phyloP scores from a whole-genome alignment of 2,888 invertebrate genomes.

The Athripsodes cinereus region DNA sequence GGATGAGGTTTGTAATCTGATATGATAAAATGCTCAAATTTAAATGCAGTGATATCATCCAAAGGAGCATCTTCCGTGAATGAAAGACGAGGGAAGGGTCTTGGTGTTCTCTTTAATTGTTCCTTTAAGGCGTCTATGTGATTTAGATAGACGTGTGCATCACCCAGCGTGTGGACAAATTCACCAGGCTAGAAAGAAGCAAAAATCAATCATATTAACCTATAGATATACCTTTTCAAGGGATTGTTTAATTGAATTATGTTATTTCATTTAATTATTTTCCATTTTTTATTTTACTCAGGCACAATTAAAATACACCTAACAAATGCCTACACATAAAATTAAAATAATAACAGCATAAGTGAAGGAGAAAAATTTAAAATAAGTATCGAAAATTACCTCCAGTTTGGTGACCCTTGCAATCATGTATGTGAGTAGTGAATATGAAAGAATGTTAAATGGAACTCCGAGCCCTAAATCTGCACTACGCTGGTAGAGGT shows the following conservation, averaged over 20 bases:
- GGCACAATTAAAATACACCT: not conserved
- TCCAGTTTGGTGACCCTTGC: slow-evolving; percentile 89
- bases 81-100: slow-evolving; percentile 73
- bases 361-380: no score
- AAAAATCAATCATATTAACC: not conserved
- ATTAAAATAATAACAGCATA: no score
- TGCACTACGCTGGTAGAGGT: slow-evolving; percentile 92
- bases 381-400: no score
- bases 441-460: slow-evolving; percentile 96
- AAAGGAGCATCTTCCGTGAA: slow-evolving; percentile 70
- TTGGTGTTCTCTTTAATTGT: slow-evolving; percentile 74
- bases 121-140: slow-evolving; percentile 78
- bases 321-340: no score
- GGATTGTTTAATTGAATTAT: no score
- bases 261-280: no score
- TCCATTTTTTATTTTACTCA: not conserved
- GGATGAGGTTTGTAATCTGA: slow-evolving; percentile 81
- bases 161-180: slow-evolving; percentile 91
- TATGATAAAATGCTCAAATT: slow-evolving; percentile 78
- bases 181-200: slow-evolving; percentile 68
- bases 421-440: slow-evolving; percentile 90
- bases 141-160: slow-evolving; percentile 90
- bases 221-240: no score
- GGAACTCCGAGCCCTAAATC: slow-evolving; percentile 99
- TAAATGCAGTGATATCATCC: slow-evolving; percentile 65